A percentile compares a stretch with the other conserved stretches of the same genome.
Conservation (phyloP, 2,113 vertebrate species). For the human region GRCh38 chr4:163046001-163046500, state of each 20-base stretch:
- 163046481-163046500: not conserved
- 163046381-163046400: not conserved
- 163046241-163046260: not conserved
- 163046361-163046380: not conserved
- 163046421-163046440: not conserved
- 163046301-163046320: not conserved
- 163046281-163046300: not conserved
- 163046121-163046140: not conserved
- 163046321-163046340: not conserved
- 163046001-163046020: not conserved
- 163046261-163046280: not conserved
- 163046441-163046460: not conserved
- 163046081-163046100: not conserved
- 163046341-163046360: not conserved
- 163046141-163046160: not conserved
- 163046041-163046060: not conserved
- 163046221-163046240: not conserved
- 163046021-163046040: not conserved
- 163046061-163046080: not conserved
- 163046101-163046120: not conserved
- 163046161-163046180: not conserved
- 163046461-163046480: not conserved
- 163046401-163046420: not conserved
- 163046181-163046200: not conserved
- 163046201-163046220: not conserved